These are phyloP conservation scores for Forpus xanthops DNA, from an alignment of 2,797 vertebrate species.

Conservation along the genomic window DNA sequence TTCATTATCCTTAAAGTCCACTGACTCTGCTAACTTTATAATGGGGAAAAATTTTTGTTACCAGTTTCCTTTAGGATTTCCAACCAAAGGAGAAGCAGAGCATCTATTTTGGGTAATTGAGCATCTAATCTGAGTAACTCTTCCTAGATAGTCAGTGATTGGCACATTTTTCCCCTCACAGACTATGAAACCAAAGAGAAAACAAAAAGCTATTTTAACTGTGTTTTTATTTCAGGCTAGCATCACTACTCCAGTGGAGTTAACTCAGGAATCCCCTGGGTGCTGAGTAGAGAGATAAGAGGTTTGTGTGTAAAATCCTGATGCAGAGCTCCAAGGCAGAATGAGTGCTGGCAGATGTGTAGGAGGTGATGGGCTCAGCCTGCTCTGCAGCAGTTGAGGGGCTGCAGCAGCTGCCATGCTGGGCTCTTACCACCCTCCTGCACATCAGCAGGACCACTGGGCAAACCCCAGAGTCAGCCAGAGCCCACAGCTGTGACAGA, in stretches of 20 bases:
- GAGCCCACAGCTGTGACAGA: background rate
- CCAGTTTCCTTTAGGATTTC: background rate
- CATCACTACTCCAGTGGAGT: background rate
- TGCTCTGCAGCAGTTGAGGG: background rate
- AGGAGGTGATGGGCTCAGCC: background rate
- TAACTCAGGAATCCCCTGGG: background rate
- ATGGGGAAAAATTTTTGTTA: background rate
- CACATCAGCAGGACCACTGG: background rate
- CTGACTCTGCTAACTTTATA: background rate
- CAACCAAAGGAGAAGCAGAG: background rate
- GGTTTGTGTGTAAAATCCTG: background rate
- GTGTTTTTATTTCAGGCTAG: background rate
- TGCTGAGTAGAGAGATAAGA: background rate
- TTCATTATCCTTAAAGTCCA: background rate
- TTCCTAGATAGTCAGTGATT: background rate
- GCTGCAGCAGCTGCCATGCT: background rate
- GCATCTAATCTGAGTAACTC: background rate
- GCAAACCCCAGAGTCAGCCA: background rate
- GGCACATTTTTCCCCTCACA: background rate
- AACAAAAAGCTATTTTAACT: background rate
- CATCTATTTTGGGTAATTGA: background rate
- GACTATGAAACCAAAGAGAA: background rate
- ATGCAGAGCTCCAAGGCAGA: background rate
- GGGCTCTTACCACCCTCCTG: background rate
- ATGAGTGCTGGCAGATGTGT: background rate